Evolutionary conservation across 2,888 invertebrate species (phyloP), one percentile per base, ranked within the genome.

Genomic region (Chrysolina americana): DNA sequence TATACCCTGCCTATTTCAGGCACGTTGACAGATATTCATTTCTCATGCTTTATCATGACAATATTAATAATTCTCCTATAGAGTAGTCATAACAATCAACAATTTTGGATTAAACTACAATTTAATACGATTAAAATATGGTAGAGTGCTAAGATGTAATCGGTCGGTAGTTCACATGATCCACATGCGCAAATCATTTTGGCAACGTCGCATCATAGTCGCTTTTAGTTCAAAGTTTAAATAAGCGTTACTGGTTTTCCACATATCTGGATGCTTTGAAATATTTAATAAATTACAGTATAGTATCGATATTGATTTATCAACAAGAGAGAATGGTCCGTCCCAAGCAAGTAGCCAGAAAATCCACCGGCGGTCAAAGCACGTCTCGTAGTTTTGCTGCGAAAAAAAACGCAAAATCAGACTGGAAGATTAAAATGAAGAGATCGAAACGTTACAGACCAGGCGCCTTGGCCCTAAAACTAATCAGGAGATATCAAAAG

Each of bases 401-500:
- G 6, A 65, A 28, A 48, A 65, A 48, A 48, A 48, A 41, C 8
- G n/a, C 15, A 10, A 65, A 47, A 15, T 4, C 2, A 47, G 23
- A 2, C 63, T 41, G 64, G 44, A 64, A 23, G 15, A 17, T 44
- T 2, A 5, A 15, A 21, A 19, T 44, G 36, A 0, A 64, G 19
- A 50, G 2, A 64, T 0, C 15, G 48, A 65, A 65, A 13, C 68
- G 53, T 19, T 68, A 68, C 53, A 68, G 68, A 19, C 96, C 96
- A 79, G 96, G 96, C 89, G 96, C 96, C 63, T 96, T 97, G 75
- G 96, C 96, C 79, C 93, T 97, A 85, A 93, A 96, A 90, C 96
- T 97, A 91, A 97, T 96, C 87, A 93, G 96, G 90, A 94, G 96
- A 89, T 96, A 96, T 88, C 96, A 97, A 89, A 96, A 96, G 87